Evolutionary conservation across 2,888 invertebrate species (phyloP), one percentile per base, ranked within the genome.

Genomic region (Lacanobia oleracea): DNA sequence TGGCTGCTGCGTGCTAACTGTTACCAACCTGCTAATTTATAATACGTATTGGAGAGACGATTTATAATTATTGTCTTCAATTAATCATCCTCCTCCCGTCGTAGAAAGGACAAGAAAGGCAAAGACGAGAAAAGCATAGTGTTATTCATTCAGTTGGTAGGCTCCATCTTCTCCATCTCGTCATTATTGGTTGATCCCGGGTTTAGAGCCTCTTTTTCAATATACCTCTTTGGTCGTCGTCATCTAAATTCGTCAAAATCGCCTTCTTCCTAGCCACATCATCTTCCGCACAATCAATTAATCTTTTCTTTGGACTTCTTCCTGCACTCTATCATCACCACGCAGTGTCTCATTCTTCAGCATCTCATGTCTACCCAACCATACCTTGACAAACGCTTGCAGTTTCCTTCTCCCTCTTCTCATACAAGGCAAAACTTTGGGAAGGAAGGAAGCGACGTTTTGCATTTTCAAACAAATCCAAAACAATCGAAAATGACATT

Each of bases 401-500:
- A 59, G 8, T 27, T 65, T 43, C 14, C 10, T 61, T 61, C 43
- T 21, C 12, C 16, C 37, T 14, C 10, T 62, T 62, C 43, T 23
- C 12, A n/a, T 40, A 18, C 14, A 51, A 53, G 45, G 6, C 16
- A 40, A 33, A 14, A 9, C 21, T n/a, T 45, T 2, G 4, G 27
- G 12, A 23, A n/a, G 16, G 70, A 37, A 37, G 33, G 60, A 54
- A 50, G n/a, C 7, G 8, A 37, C 16, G 18, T n/a, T 67, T 74
- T 45, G 16, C 12, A 56, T 14, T 37, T 43, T 14, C 48, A 14
- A 59, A 57, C 23, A 45, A 16, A 50, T 18, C 10, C 23, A 48
- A 53, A 51, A 12, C 50, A 72, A 45, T 56, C 27, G 23, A 45
- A 62, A 79, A 79, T 62, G 51, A 48, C 75, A 66, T 75, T 57